Base-by-base conservation (phyloP, 2,888 invertebrate genomes). In the Netelia virgata region DNA sequence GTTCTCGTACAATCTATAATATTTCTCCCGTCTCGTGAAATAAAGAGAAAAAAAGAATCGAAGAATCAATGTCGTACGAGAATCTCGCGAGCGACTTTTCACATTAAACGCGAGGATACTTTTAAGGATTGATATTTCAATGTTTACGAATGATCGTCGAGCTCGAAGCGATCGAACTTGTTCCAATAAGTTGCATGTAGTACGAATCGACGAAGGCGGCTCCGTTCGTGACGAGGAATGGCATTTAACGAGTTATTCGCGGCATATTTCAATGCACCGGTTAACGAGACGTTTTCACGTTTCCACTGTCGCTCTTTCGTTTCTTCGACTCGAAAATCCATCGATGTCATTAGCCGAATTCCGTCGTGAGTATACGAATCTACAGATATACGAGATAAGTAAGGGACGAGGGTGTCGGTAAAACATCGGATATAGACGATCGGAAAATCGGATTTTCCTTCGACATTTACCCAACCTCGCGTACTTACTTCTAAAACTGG, bases 391-490 rank as follows among this genome's bases (percentile, higher is more conserved):
- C 28, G 8, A 55, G 70, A 16, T n/a, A 18, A 57, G 20, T 9
- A n/a, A 57, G 61, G 11, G 3, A 57, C 18, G 10, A 57, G 9
- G 3, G 18, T 55, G 47, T 28, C 36, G 64, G 57, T 47, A 50
- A 57, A 66, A 57, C 61, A 70, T 41, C 16, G 64, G 6, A 10
- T 28, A 28, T 16, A 64, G 66, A 64, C 50, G 43, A 64, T 57
- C 63, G 61, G 69, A 69, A 83, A 83, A 85, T 77, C 73, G 77
- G 80, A 66, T 80, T 77, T 83, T 80, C 66, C 83, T 76, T 61
- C 23, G 43, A 69, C 72, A 28, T 11, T 23, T 43, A 66, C 14
- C 18, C 47, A 28, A 10, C 55, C 36, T 55, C 14, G 55, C 47
- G 50, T 9, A 77, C 43, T 63, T 23, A n/a, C 63, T 43, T 61